Percentiles rank a stretch among this genome's conserved stretches.
These are phyloP conservation scores for Malacosoma neustria DNA, from an alignment of 2,888 invertebrate genomes.

Conservation along the genomic window DNA sequence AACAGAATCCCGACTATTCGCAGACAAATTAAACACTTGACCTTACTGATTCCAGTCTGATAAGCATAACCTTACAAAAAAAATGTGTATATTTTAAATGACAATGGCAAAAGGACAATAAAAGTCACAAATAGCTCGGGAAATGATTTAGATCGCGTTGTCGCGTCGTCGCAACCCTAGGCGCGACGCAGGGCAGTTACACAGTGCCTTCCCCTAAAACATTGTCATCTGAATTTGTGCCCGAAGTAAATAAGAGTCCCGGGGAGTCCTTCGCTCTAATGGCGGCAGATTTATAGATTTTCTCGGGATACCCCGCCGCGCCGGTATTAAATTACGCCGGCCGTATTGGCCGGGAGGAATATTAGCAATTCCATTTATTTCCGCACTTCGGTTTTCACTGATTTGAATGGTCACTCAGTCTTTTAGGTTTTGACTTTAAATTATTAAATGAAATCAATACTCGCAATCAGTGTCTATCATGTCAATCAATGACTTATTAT, in stretches of 20 bases:
- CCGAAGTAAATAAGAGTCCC: conserved; percentile 73
- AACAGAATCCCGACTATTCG: too few relatives aligned
- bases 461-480: neutral
- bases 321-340: conserved; percentile 68
- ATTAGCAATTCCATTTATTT: conserved; percentile 71
- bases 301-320: conserved; percentile 66
- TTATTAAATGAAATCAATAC: conserved; percentile 5
- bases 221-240: conserved; percentile 76
- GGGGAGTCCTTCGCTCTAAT: conserved; percentile 63
- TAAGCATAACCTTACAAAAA: neutral
- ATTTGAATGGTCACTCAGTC: conserved; percentile 48
- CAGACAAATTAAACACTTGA: neutral
- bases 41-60: neutral
- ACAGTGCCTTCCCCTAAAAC: conserved; percentile 72
- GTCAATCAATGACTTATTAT: neutral
- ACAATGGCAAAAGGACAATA: conserved; percentile 10
- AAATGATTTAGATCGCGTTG: conserved; percentile 10
- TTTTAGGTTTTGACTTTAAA: conserved; percentile 20
- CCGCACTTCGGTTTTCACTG: conserved; percentile 44
- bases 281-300: conserved; percentile 76
- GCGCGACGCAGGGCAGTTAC: conserved; percentile 51
- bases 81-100: neutral
- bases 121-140: conserved; percentile 18
- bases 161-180: conserved; percentile 40
- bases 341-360: conserved; percentile 67